phyloP scores from a whole-genome alignment of 2,888 invertebrate species.

The Eilema caniola region DNA sequence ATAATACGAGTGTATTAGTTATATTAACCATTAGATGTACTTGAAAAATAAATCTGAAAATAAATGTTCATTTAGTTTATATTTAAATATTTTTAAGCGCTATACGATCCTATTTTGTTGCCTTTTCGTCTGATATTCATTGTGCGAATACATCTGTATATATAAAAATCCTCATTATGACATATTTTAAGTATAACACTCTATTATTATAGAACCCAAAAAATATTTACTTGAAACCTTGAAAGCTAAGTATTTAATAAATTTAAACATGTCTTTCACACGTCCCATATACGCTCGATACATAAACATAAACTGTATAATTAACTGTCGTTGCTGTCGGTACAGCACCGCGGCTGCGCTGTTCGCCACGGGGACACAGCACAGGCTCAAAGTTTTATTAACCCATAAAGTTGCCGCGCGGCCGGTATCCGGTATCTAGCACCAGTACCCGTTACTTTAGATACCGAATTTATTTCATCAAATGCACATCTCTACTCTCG shows the following conservation, averaged over 20 bases:
- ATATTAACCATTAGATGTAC: too few relatives aligned
- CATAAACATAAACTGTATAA: constrained; percentile 40
- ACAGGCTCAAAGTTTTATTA: constrained; percentile 76
- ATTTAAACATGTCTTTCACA: constrained; percentile 37
- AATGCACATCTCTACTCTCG: constrained; percentile 61
- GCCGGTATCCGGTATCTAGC: constrained; percentile 71
- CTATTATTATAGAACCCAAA: neutral
- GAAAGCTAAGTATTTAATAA: constrained; percentile 15
- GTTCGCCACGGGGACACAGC: constrained; percentile 72
- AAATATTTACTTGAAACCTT: neutral
- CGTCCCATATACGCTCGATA: constrained; percentile 34
- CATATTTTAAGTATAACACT: neutral
- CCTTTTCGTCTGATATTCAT: neutral
- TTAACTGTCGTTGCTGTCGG: constrained; percentile 57
- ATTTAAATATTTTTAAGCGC: too few relatives aligned
- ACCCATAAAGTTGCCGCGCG: constrained; percentile 70
- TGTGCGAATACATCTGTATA: neutral
- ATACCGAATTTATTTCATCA: constrained; percentile 72
- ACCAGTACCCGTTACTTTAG: constrained; percentile 67
- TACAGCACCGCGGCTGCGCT: constrained; percentile 61
- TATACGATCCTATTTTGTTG: neutral
- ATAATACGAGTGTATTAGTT: too few relatives aligned
- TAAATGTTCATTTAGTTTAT: too few relatives aligned
- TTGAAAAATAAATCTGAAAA: too few relatives aligned
- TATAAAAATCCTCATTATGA: neutral